Conservation (phyloP, 2,113 vertebrate species). For the Megaceryle torquata region DNA sequence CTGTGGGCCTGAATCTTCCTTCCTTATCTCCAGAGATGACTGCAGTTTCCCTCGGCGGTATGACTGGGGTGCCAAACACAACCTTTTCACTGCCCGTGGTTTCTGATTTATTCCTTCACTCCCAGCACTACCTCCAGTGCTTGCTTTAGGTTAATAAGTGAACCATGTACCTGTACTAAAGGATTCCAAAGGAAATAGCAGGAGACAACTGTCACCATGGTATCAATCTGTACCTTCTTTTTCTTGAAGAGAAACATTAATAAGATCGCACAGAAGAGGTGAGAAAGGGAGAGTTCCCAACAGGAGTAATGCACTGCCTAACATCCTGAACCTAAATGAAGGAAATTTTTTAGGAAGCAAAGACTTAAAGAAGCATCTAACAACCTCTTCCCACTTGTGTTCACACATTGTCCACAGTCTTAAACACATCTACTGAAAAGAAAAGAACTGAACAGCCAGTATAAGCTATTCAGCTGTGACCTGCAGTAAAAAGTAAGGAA, state of each 20-base stretch:
- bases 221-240: neutral
- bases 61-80: neutral
- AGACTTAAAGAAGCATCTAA: neutral
- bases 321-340: neutral
- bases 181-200: conserved; percentile 5
- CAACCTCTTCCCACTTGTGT: neutral
- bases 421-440: neutral
- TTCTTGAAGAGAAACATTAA: neutral
- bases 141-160: neutral
- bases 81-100: neutral
- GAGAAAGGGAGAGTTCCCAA: neutral
- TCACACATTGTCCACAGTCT: neutral
- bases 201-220: conserved; percentile 1
- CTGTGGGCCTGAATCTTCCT: neutral
- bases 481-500: neutral
- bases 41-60: neutral
- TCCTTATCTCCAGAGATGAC: neutral
- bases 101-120: neutral
- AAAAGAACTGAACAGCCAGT: neutral
- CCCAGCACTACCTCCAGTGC: neutral
- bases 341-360: neutral
- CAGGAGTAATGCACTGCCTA: neutral
- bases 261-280: neutral
- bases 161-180: neutral
- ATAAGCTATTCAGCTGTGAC: neutral